Percentiles rank a stretch among this genome's conserved stretches.
Conservation (phyloP, 30 jellyfish, hydroid and myxozoan species). For the Catostylus mosaicus region DNA sequence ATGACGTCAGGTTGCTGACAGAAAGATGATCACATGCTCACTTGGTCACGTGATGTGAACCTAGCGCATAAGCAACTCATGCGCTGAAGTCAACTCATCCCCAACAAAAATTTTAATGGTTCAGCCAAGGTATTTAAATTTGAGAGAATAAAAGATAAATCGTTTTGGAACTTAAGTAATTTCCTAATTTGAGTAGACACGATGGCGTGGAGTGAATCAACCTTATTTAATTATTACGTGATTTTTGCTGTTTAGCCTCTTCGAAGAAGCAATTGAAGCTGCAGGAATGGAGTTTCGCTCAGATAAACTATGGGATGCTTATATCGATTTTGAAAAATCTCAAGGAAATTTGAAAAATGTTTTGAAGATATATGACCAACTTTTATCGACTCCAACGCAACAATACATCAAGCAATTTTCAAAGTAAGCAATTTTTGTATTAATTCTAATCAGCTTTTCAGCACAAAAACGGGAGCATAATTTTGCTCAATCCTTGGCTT, state of each 20-base stretch:
- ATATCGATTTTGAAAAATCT: constrained; percentile 86
- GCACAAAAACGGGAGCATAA: too few species aligned
- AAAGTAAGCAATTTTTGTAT: constrained; percentile 48
- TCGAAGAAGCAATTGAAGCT: constrained; percentile 75
- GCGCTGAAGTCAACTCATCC: constrained; percentile 35
- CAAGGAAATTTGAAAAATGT: constrained; percentile 72
- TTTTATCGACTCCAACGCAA: constrained; percentile 87
- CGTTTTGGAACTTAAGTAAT: constrained; percentile 40
- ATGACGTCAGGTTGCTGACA: constrained; percentile 44
- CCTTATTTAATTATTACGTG: background rate
- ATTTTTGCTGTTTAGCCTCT: constrained; percentile 53
- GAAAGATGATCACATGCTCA: constrained; percentile 28
- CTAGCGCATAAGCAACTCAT: constrained; percentile 39
- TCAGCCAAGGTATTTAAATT: constrained; percentile 52
- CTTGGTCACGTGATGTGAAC: constrained; percentile 54
- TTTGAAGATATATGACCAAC: constrained; percentile 67
- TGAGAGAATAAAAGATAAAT: constrained; percentile 40
- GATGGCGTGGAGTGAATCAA: background rate
- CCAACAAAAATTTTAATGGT: constrained; percentile 40
- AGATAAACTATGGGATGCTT: constrained; percentile 85
- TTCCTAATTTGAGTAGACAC: constrained; percentile 8
- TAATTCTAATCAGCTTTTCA: too few species aligned
- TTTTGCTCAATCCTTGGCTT: too few species aligned
- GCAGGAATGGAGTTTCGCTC: constrained; percentile 94
- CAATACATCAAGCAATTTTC: constrained; percentile 76